Conservation (phyloP, 30 jellyfish, hydroid and myxozoan species). For the Nemopilema nomurai region DNA sequence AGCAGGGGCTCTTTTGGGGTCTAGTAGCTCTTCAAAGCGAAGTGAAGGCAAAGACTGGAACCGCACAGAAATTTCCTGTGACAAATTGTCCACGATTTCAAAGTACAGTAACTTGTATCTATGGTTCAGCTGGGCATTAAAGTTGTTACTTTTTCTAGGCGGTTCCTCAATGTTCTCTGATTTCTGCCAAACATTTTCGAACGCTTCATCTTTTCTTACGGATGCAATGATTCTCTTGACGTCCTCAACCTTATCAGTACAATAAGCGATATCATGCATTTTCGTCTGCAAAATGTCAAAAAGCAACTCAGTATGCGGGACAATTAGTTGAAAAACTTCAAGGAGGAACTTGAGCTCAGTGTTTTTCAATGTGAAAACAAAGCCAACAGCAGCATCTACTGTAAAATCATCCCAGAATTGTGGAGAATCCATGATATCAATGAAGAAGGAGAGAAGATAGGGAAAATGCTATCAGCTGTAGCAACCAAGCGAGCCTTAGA, state of each 20-base stretch:
- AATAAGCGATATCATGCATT: constrained; percentile 42
- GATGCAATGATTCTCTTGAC: constrained; percentile 27
- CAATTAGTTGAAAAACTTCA: constrained; percentile 37
- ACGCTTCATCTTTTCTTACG: constrained; percentile 27
- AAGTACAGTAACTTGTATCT: constrained; percentile 7
- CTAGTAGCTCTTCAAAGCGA: constrained; percentile 50
- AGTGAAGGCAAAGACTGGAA: constrained; percentile 39
- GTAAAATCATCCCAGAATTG: constrained; percentile 42
- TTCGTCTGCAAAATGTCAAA: constrained; percentile 30
- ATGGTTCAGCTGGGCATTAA: constrained; percentile 22
- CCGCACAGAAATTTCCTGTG: constrained; percentile 18
- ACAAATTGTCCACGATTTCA: constrained; percentile 24
- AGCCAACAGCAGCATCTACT: constrained; percentile 58
- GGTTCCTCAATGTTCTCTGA: constrained; percentile 24
- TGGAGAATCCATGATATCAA: constrained; percentile 24
- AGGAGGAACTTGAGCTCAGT: constrained; percentile 36
- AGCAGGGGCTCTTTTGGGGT: constrained; percentile 38
- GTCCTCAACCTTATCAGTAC: constrained; percentile 32
- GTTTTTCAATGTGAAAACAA: constrained; percentile 4
- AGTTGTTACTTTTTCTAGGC: constrained; percentile 3
- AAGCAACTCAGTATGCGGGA: constrained; percentile 41
- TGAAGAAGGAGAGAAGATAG: constrained; percentile 49
- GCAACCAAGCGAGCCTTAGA: constrained; percentile 55
- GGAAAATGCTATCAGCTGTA: constrained; percentile 34
- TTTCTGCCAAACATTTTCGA: constrained; percentile 25